A percentile compares a stretch with the other conserved stretches of the same genome.
Evolutionary conservation across 2,797 vertebrate genomes (phyloP).

Genomic region (Premnoplex brunnescens): DNA sequence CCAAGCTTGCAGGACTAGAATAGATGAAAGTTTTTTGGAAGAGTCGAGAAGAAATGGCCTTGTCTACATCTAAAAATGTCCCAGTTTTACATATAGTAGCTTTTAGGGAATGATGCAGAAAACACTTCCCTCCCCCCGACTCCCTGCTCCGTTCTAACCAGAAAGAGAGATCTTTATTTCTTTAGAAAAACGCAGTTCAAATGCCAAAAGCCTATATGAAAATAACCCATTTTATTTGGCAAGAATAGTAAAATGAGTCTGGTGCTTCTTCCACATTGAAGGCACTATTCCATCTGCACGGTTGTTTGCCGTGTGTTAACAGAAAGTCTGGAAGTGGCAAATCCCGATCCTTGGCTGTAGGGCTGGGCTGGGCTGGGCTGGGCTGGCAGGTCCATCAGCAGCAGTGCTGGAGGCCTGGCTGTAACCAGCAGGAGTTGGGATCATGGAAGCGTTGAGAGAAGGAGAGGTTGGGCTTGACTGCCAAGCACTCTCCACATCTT

Average conservation of each 20-base stretch:
- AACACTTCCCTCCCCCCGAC: accelerated
- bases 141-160: neutral
- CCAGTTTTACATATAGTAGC: constrained; percentile 62
- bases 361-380: neutral
- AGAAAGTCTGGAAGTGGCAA: neutral
- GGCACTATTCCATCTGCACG: neutral
- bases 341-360: neutral
- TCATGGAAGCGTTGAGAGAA: neutral
- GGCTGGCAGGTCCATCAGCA: neutral
- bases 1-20: constrained; percentile 79
- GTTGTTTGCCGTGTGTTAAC: neutral
- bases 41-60: constrained; percentile 67
- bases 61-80: constrained; percentile 61
- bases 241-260: neutral
- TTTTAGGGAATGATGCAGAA: neutral
- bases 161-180: constrained; percentile 14
- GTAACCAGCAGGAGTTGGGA: neutral
- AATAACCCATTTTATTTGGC: neutral
- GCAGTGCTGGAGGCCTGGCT: neutral
- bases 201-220: neutral
- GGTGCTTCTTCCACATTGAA: neutral
- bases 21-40: constrained; percentile 79
- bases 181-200: neutral
- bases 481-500: neutral
- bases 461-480: neutral